Base-by-base conservation (phyloP, 2,888 invertebrate genomes). In the Enchytraeus crypticus region DNA sequence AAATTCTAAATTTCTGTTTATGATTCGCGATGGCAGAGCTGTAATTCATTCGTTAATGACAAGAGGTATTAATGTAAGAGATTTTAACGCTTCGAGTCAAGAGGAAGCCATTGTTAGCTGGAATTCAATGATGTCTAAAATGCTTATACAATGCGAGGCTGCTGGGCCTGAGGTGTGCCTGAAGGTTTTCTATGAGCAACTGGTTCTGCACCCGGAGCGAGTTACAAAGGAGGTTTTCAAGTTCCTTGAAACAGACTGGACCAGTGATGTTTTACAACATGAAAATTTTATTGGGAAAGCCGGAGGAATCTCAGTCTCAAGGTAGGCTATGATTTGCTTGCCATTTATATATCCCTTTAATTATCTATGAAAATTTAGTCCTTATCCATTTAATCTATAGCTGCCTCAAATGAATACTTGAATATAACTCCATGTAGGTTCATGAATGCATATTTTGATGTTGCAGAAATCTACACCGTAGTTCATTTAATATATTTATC, bases 1-100 rank as follows among this genome's bases (percentile, higher is more conserved):
- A 51, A 92, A 93, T 78, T 89, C 95, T 62, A 96, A 95, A 82
- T 98, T 95, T 82, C 84, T 98, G 72, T 97, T n/a, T n/a, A n/a
- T n/a, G n/a, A n/a, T n/a, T n/a, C n/a, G n/a, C n/a, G n/a, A n/a
- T n/a, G n/a, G n/a, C 29, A 86, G 98, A 67, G 98, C 97, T 65
- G 95, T 96, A 27, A 96, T 96, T 65, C 96, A 98, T 83, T 97
- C 96, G 66, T 95, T 98, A 78, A 96, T 98, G 76, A 89, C 90
- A 56, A 84, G 97, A 72, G 91, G 93, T 85, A 85, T 87, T 53
- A 87, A 87, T 33, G 90, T 91, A 74, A 88, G 89, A 85, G 96
- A 95, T 51, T 98, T 98, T 83, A 93, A 97, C 83, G 83, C 97
- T 80, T 85, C 86, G 71, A 90, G 88, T 80, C 95, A 92, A 81